Base-by-base conservation (phyloP, 2,113 vertebrate species). In the Rhinichthys klamathensis region DNA sequence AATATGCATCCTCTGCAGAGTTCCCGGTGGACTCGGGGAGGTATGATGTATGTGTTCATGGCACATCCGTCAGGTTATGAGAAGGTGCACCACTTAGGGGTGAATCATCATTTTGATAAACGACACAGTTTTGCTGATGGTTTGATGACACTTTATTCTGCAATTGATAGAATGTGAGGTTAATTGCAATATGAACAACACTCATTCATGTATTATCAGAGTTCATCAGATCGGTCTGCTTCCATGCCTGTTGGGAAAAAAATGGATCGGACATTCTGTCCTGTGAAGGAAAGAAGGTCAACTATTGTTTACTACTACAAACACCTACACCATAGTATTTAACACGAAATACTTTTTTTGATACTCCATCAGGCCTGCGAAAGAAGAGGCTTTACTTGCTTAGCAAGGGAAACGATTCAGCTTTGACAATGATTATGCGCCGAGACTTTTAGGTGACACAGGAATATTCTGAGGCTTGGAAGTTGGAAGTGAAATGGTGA, bases 21-120 rank as follows among this genome's bases (percentile, higher is more conserved):
- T 56, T 87, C 86, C 32, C 81, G 27, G 65, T 75, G 75, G 81
- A 73, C 54, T 49, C 41, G 3, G 61, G 6, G 13, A 79, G n/a
- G 63, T 70, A 18, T 84, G 56, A 87, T 79, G n/a, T 74, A 86
- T 74, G 46, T 80, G 84, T 74, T 63, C 35, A 30, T 8, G 25
- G 51, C 63, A 46, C 25, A 83, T 73, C 67, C 23, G 2, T 38
- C 75, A n/a, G n/a, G 72, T 32, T 49, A 77, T 27, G 27, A 38
- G 41, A 51, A 63, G 21, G 56, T 18, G 41, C 56, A 63, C 72
- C 46, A 84, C 72, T 84, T 75, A 76, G 35, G 25, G 41, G 54
- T 7, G 41, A 70, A 74, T 41, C 27, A 58, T 7, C 54, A 35
- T 73, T 44, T 35, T 70, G 35, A 49, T 41, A 16, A 49, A 74